These are phyloP conservation scores for Hormaphis cornu DNA, from an alignment of 1,140 invertebrate species.

Conservation along the genomic window DNA sequence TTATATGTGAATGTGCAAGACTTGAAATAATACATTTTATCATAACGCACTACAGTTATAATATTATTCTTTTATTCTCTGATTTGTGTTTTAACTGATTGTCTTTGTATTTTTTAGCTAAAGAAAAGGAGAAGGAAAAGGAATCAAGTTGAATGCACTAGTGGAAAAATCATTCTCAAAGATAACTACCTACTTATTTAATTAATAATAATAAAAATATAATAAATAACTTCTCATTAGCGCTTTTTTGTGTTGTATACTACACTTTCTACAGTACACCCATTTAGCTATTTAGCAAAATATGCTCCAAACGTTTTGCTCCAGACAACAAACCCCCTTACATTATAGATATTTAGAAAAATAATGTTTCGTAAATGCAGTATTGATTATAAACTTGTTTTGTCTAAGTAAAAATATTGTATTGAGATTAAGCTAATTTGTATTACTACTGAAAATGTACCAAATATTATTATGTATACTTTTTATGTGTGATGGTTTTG, in stretches of 20 bases:
- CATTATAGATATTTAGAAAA: conserved; percentile 2
- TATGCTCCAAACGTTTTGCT: conserved; percentile 6
- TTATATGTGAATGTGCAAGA: no score
- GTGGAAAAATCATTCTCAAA: background rate
- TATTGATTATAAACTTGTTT: conserved; percentile 17
- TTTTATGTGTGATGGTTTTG: conserved; percentile 19
- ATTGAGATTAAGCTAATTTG: conserved; percentile 18
- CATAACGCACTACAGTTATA: no score
- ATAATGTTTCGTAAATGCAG: conserved; percentile 1
- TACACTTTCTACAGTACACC: background rate
- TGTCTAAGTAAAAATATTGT: background rate
- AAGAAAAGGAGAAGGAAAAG: conserved; percentile 23
- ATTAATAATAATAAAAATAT: conserved; percentile 1
- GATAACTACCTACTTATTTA: conserved; percentile 29
- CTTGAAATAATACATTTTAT: no score
- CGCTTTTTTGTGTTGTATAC: conserved; percentile 10
- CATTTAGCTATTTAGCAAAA: conserved; percentile 16
- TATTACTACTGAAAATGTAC: conserved; percentile 13
- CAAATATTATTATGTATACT: conserved; percentile 31
- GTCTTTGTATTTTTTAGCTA: background rate
- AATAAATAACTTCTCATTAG: conserved; percentile 7
- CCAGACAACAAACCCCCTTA: background rate
- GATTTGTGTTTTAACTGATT: no score
- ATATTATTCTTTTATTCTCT: no score
- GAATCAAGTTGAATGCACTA: conserved; percentile 25